These are phyloP conservation scores for Teleogryllus oceanicus DNA, from an alignment of 2,888 invertebrate species.

Conservation along the genomic window DNA sequence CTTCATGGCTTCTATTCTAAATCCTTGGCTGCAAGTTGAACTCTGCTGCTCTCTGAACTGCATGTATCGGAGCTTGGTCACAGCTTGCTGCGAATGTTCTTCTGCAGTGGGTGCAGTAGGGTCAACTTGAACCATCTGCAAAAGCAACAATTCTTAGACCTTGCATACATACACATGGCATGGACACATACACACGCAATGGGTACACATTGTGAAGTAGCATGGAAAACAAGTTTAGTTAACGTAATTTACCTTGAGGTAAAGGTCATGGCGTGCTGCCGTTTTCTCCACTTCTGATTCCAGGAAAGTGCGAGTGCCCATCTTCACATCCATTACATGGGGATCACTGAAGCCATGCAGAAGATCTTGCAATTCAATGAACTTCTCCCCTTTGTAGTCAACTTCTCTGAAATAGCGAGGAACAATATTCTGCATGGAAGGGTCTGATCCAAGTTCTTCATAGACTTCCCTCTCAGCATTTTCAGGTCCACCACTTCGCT, in stretches of 20 bases:
- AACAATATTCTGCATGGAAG: constrained; percentile 66
- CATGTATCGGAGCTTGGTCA: constrained; percentile 97
- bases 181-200: too few relatives aligned
- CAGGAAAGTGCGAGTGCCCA: constrained; percentile 92
- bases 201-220: too few relatives aligned
- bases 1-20: constrained; percentile 93
- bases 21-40: constrained; percentile 88
- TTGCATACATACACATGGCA: too few relatives aligned
- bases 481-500: constrained; percentile 65
- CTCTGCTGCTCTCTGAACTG: constrained; percentile 90
- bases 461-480: constrained; percentile 76
- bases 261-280: constrained; percentile 78
- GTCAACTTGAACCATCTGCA: constrained; percentile 82
- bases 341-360: constrained; percentile 87
- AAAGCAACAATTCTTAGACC: not conserved
- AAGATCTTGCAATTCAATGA: constrained; percentile 93
- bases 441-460: constrained; percentile 72
- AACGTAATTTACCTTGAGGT: constrained; percentile 62
- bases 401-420: constrained; percentile 82
- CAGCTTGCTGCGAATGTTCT: constrained; percentile 76
- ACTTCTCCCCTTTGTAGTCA: constrained; percentile 72
- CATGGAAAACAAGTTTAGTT: not conserved
- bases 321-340: constrained; percentile 95
- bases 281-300: constrained; percentile 92
- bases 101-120: constrained; percentile 78